Conservation (phyloP, 2,113 vertebrate species). For the Dryoscopus gambensis region DNA sequence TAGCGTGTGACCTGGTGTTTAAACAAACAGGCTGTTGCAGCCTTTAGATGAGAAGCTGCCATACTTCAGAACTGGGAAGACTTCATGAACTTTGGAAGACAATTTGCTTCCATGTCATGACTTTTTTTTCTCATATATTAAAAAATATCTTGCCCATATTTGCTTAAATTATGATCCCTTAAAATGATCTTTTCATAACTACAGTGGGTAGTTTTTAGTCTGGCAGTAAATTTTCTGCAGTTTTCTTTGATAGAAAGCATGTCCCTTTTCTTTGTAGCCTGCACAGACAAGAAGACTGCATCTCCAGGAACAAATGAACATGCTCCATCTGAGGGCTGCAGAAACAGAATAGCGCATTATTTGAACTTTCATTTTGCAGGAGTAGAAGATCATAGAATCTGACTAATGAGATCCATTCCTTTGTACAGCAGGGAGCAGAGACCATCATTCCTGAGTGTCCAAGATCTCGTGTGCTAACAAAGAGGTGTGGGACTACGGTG, state of each 20-base stretch:
- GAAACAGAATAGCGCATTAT: not conserved
- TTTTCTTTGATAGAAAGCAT: not conserved
- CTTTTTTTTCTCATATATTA: not conserved
- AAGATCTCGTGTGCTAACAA: not conserved
- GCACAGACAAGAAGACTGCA: not conserved
- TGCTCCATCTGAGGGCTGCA: not conserved
- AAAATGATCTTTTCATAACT: not conserved
- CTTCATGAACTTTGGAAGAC: not conserved
- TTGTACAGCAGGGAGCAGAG: not conserved
- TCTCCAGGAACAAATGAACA: not conserved
- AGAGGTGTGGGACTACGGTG: accelerated
- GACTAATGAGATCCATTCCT: not conserved
- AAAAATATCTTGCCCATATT: not conserved
- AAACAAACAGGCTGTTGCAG: not conserved
- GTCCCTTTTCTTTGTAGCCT: not conserved
- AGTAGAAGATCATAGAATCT: not conserved
- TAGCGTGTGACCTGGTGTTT: not conserved
- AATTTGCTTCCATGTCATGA: not conserved
- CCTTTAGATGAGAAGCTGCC: not conserved
- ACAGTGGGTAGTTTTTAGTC: not conserved
- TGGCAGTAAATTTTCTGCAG: not conserved
- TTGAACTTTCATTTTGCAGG: not conserved
- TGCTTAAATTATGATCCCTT: not conserved
- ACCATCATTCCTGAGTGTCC: not conserved
- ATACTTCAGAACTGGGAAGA: not conserved